These are phyloP conservation scores for Drosophila rhopaloa DNA, from an alignment of 1,140 invertebrate species.

Conservation along the genomic window DNA sequence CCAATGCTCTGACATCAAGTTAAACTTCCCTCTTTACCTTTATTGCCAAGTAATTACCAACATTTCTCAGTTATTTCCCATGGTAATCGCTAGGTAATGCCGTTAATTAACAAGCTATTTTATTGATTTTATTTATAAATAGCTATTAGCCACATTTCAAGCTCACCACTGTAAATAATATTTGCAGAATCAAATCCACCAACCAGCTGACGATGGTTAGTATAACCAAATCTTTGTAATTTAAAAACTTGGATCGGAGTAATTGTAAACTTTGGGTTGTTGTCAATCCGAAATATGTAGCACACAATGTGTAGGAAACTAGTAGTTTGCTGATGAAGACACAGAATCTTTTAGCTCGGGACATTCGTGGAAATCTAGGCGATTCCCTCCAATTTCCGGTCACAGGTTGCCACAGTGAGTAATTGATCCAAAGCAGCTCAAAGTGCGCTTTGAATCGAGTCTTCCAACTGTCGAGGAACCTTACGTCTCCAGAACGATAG, in stretches of 20 bases:
- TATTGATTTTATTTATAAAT: background rate
- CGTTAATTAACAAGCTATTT: background rate
- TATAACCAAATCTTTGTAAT: background rate
- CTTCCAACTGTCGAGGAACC: background rate
- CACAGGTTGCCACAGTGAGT: conserved; percentile 55
- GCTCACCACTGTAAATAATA: background rate
- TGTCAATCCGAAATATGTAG: conserved; percentile 1
- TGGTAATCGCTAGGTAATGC: background rate
- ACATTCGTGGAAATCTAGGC: background rate
- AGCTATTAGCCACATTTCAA: background rate
- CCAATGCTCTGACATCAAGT: background rate
- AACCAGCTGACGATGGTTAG: conserved; percentile 4
- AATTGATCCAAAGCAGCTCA: conserved; percentile 51
- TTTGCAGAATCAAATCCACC: background rate
- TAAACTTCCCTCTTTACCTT: conserved; percentile 18
- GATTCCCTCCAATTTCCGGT: conserved; percentile 43
- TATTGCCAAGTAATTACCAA: background rate
- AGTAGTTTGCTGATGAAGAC: conserved; percentile 36
- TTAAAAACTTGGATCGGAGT: background rate
- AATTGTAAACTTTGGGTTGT: conserved; percentile 21
- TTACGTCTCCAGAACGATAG: conserved; percentile 1
- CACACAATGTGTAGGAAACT: conserved; percentile 3
- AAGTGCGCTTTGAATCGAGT: conserved; percentile 11
- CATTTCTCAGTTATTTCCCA: conserved; percentile 15
- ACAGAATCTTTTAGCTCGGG: conserved; percentile 44